Percentiles rank a stretch among this genome's conserved stretches.
Evolutionary conservation across 30 jellyfish, hydroid and myxozoan genomes (phyloP).

Genomic region (Calvadosia cruxmelitensis): DNA sequence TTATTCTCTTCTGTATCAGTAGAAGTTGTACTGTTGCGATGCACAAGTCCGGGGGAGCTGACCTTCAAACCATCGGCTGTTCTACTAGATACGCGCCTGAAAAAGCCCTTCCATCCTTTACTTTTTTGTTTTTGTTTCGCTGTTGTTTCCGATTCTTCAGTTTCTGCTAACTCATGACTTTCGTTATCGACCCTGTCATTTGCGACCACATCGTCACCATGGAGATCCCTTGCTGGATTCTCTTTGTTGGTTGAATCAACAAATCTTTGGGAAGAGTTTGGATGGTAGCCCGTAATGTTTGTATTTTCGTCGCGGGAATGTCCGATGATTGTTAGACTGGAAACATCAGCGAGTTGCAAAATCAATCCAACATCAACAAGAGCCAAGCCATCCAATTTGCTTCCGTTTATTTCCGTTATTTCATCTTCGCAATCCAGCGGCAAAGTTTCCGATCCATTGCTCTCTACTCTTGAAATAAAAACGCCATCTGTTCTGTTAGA

Average conservation of each 20-base stretch:
- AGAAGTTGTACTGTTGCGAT: background rate
- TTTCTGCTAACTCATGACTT: background rate
- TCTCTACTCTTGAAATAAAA: conserved; percentile 87
- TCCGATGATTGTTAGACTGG: background rate
- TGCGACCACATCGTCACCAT: background rate
- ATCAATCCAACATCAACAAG: background rate
- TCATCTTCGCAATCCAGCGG: conserved; percentile 87
- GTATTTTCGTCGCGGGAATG: background rate
- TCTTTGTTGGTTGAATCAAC: background rate
- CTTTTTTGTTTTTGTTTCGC: background rate
- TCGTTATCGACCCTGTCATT: background rate
- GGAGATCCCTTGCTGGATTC: background rate
- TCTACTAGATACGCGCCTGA: background rate
- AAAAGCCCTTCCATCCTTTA: background rate
- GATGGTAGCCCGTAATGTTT: background rate
- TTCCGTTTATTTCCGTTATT: conserved; percentile 47
- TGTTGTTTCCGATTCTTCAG: background rate
- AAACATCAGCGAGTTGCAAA: background rate
- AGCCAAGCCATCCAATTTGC: background rate
- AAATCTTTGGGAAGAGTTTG: background rate
- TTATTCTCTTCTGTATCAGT: background rate
- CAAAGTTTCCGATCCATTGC: conserved; percentile 56
- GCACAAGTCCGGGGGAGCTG: background rate
- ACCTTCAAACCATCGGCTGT: background rate
- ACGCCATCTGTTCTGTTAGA: conserved; percentile 74